phyloP scores from a whole-genome alignment of 2,113 vertebrate genomes.

The Podarcis raffonei region DNA sequence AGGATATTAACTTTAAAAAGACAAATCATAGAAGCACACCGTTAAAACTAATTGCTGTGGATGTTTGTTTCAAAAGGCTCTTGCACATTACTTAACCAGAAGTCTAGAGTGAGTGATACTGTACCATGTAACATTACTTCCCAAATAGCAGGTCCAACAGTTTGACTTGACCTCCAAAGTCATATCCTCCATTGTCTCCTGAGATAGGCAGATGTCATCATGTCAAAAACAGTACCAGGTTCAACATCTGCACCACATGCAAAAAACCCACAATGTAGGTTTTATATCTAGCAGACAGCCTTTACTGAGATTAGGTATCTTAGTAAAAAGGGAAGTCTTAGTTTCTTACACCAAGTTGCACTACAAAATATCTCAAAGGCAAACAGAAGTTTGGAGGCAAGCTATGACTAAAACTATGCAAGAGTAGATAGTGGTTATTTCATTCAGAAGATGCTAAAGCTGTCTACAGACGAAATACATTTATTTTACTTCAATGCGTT shows the following conservation, averaged over 20 bases:
- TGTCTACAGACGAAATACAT: accelerated
- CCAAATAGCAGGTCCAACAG: not conserved
- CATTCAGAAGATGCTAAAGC: not conserved
- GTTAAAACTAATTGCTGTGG: not conserved
- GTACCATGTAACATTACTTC: no score
- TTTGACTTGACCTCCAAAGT: no score
- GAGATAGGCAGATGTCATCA: no score
- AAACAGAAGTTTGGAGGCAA: not conserved
- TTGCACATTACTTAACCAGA: not conserved
- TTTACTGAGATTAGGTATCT: not conserved
- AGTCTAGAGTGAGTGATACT: not conserved
- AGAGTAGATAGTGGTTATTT: not conserved
- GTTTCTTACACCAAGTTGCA: not conserved
- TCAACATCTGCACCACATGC: not conserved
- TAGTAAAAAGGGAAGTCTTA: not conserved
- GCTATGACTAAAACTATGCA: not conserved
- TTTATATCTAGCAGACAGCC: not conserved
- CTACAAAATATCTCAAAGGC: not conserved
- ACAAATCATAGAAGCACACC: not conserved
- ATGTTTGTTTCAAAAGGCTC: not conserved
- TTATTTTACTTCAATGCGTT: not conserved
- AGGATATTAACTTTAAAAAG: accelerated
- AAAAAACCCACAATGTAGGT: not conserved
- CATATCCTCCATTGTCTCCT: no score
- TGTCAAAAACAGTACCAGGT: no score